Evolutionary conservation across 2,797 vertebrate species (phyloP).

Genomic region (Diplodus sargus): DNA sequence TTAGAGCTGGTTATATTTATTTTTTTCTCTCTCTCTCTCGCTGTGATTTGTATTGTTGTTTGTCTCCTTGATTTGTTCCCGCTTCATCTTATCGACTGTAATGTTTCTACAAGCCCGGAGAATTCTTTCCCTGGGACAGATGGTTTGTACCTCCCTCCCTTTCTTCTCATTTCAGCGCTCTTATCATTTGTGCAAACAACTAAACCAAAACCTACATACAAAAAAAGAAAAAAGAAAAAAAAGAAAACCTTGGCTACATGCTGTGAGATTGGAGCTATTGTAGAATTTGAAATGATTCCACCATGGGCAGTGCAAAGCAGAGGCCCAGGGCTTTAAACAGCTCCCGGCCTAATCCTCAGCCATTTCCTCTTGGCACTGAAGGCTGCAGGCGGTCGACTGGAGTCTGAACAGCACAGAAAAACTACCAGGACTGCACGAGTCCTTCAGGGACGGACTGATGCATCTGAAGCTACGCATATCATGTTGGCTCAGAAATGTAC

Average conservation of each 20-base stretch:
- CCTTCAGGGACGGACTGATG: constrained; percentile 39
- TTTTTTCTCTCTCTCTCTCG: background rate
- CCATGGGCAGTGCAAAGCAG: constrained; percentile 58
- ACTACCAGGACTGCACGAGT: constrained; percentile 42
- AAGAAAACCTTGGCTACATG: constrained; percentile 26
- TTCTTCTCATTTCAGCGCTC: constrained; percentile 36
- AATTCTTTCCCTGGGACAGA: constrained; percentile 37
- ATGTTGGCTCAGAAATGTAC: constrained; percentile 32
- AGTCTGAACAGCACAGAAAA: constrained; percentile 56
- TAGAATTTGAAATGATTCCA: constrained; percentile 60
- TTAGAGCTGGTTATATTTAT: background rate
- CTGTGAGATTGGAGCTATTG: constrained; percentile 58
- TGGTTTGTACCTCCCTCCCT: constrained; percentile 31
- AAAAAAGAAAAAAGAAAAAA: too few relatives aligned
- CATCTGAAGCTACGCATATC: constrained; percentile 38
- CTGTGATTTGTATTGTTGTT: constrained; percentile 32
- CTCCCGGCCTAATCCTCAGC: constrained; percentile 75
- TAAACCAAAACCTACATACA: constrained; percentile 34
- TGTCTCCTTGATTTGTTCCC: constrained; percentile 23
- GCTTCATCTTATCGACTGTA: constrained; percentile 26
- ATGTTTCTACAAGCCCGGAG: constrained; percentile 37
- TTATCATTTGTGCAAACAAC: constrained; percentile 59
- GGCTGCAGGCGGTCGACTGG: constrained; percentile 58
- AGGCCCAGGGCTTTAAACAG: constrained; percentile 71
- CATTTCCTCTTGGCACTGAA: constrained; percentile 79